Evolutionary conservation across 2,888 invertebrate species (phyloP), one percentile per base, ranked within the genome.

Genomic region (Loripinus fragilis): DNA sequence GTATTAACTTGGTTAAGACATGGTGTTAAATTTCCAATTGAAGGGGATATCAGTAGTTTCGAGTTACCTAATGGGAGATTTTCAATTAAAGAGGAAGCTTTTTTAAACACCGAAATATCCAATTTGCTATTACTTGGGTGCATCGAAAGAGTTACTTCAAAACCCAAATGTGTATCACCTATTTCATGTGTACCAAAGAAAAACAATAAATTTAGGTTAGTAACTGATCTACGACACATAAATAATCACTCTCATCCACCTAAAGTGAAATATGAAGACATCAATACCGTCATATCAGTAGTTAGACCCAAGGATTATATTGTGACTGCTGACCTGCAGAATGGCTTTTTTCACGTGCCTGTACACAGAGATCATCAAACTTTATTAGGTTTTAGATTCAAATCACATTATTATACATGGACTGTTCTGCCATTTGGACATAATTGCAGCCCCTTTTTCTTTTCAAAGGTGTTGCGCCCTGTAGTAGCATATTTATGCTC

Each of bases 161-260:
- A 30, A 28, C 25, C 66, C n/a, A 25, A 45, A 42, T 64, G 35
- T 60, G 38, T 74, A 20, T 69, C 60, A 1, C 74, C 74, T 12
- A 74, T 74, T n/a, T 25, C 20, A n/a, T 74, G 74, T 68, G 74
- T 74, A 12, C 74, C 74, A 28, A 74, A 74, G 35, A 68, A 69
- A n/a, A 74, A 74, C 45, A 30, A 30, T 20, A 67, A 52, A 45
- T 45, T 71, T 33, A 28, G 71, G 30, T 23, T 76, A 23, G 48
- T 76, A 3, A 33, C 52, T 25, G 76, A 71, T 48, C 33, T 76
- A 15, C 15, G 76, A 55, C 35, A 52, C 20, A 15, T 76, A 5
- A 76, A 76, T 60, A 3, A 1, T 23, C 30, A 42, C 33, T 38
- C 45, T 66, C 23, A 23, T 0, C 20, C 66, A 33, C 25, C 55